Evolutionary conservation across 2,113 vertebrate species (phyloP).

Genomic region (Corythornis vintsioides): DNA sequence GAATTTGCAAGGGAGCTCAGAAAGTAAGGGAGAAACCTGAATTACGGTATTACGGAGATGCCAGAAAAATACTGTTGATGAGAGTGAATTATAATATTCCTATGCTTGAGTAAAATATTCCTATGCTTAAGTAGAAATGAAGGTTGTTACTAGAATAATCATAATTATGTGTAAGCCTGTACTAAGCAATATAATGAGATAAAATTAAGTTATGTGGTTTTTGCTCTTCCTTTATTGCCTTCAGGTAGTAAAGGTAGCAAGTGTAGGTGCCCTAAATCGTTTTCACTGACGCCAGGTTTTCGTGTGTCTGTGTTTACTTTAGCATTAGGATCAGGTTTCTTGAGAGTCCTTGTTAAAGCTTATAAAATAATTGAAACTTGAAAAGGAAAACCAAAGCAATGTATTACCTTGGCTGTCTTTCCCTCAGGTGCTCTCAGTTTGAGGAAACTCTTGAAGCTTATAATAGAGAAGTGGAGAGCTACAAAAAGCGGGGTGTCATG

Average conservation of each 20-base stretch:
- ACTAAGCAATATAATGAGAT: too few species aligned
- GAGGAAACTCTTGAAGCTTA: conserved; percentile 73
- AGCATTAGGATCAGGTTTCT: background rate
- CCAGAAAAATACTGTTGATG: background rate
- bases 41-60: background rate
- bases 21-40: background rate
- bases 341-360: background rate
- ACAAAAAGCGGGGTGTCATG: conserved; percentile 80
- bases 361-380: background rate
- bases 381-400: background rate
- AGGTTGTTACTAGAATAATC: background rate
- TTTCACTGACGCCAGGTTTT: background rate
- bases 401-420: background rate
- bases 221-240: background rate
- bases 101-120: background rate
- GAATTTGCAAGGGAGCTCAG: background rate
- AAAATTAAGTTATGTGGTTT: background rate
- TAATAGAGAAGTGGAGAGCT: conserved; percentile 79
- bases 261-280: background rate
- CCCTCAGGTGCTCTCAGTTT: conserved; percentile 79
- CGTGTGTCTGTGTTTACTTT: background rate
- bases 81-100: background rate
- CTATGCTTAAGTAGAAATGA: background rate
- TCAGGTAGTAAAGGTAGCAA: background rate
- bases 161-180: background rate